Conservation (phyloP, 2,113 vertebrate species). For the Rana temporaria region DNA sequence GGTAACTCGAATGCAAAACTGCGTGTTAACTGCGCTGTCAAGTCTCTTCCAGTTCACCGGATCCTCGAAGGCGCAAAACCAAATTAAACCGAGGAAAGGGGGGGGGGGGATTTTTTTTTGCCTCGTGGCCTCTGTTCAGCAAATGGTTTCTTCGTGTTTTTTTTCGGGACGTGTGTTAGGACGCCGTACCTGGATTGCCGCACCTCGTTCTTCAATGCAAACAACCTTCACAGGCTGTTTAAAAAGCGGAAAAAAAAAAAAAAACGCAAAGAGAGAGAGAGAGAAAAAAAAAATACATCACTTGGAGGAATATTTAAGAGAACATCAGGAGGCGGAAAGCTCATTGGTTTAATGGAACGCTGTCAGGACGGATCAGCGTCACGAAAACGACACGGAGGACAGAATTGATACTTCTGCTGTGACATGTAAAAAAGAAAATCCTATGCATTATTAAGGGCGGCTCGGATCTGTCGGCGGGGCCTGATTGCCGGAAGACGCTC, state of each 20-base stretch:
- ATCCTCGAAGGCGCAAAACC: constrained; percentile 46
- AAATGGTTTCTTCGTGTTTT: constrained; percentile 48
- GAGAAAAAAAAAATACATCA: constrained; percentile 75
- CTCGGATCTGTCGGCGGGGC: constrained; percentile 79
- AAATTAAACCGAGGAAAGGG: constrained; percentile 43
- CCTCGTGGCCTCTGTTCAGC: constrained; percentile 61
- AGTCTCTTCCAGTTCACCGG: constrained; percentile 60
- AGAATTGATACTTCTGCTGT: constrained; percentile 83
- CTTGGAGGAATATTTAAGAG: constrained; percentile 76
- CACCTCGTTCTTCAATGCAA: constrained; percentile 73
- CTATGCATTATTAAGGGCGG: constrained; percentile 87
- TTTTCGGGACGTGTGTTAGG: constrained; percentile 54
- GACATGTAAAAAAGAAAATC: constrained; percentile 86
- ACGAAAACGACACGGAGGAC: constrained; percentile 74
- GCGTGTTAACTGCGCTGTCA: constrained; percentile 61
- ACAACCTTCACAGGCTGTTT: constrained; percentile 75
- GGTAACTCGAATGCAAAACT: constrained; percentile 67
- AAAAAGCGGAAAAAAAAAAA: constrained; percentile 60
- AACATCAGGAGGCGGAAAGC: constrained; percentile 72
- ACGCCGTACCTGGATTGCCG: constrained; percentile 64
- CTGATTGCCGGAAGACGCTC: constrained; percentile 76
- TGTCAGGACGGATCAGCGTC: constrained; percentile 85
- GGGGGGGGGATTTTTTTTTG: too few species aligned
- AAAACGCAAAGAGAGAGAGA: constrained; percentile 54
- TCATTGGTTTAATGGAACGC: constrained; percentile 87